A percentile compares a stretch with the other conserved stretches of the same genome.
phyloP scores from a whole-genome alignment of 2,113 vertebrate species.

The Castor canadensis region DNA sequence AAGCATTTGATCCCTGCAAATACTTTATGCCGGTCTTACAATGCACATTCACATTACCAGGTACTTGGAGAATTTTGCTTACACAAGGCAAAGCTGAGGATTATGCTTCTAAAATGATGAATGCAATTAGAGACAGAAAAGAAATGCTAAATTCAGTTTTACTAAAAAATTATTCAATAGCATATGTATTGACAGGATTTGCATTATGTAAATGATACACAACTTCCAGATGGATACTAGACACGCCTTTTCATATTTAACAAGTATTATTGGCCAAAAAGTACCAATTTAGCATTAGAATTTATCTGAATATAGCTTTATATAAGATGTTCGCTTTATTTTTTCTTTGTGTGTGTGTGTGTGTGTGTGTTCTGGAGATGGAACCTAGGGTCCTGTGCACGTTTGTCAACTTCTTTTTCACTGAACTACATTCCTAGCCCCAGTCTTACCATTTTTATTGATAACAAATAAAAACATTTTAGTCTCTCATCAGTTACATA shows the following conservation, averaged over 20 bases:
- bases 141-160: conserved; percentile 73
- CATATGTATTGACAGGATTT: conserved; percentile 75
- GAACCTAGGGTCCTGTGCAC: no score
- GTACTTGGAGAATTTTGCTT: conserved; percentile 36
- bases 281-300: not conserved
- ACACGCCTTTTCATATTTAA: conserved; percentile 66
- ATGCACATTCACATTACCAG: conserved; percentile 47
- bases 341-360: no score
- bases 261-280: conserved; percentile 49
- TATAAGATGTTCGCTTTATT: not conserved
- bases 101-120: conserved; percentile 77
- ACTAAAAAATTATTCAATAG: conserved; percentile 78
- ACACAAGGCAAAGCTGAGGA: not conserved
- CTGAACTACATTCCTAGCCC: no score
- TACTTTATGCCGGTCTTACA: not conserved
- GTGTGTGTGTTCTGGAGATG: no score
- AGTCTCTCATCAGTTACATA: not conserved
- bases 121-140: conserved; percentile 79
- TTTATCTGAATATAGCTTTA: conserved; percentile 33
- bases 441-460: not conserved
- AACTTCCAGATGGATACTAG: conserved; percentile 65
- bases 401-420: no score
- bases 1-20: not conserved
- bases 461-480: conserved; percentile 3
- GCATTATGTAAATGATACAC: conserved; percentile 66